Evolutionary conservation across 23 tunicate genomes (phyloP), one percentile per base, ranked within the genome.

Genomic region (Trididemnum nubilum): DNA sequence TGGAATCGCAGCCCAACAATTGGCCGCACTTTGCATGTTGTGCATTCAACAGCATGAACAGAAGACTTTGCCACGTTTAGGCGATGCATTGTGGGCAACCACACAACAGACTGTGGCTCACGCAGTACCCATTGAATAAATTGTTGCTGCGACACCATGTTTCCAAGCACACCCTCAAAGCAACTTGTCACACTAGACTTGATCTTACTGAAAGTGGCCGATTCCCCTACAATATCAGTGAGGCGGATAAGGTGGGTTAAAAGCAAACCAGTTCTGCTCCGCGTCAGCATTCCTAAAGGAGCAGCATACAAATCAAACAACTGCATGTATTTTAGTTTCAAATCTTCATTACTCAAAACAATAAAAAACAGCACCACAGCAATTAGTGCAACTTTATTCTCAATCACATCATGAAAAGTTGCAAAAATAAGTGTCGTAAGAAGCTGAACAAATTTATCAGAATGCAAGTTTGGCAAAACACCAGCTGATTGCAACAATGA

Each of bases 41-140:
- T 64, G 63, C 98, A 93, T 25, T 88, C 51, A 32, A 93, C 87
- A 22, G 86, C 66, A 74, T 93, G 98, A 0, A 66, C 71, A 18
- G 98, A 85, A 18, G 86, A 76, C 39, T 81, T 85, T 9, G 98
- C 71, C 18, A 65, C 18, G 35, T 67, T 87, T 54, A 93, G 51
- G 29, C 98, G 78, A 66, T 93, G 98, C 93, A 93, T 93, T 64
- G 94, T 88, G 54, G 93, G 93, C 29, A 93, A 29, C 92, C 92
- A 93, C 3, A 84, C 98, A 18, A 87, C 38, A 18, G 90, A 84
- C 65, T 87, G 98, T 32, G 92, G 90, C 69, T 87, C 98, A 31
- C 26, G 49, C 15, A 72, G 57, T 34, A 84, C 7, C 93, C 89
- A 88, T 2, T 75, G 84, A 12, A 93, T 19, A 65, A 88, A 87